phyloP scores from a whole-genome alignment of 2,113 vertebrate genomes.

The Balaeniceps rex region DNA sequence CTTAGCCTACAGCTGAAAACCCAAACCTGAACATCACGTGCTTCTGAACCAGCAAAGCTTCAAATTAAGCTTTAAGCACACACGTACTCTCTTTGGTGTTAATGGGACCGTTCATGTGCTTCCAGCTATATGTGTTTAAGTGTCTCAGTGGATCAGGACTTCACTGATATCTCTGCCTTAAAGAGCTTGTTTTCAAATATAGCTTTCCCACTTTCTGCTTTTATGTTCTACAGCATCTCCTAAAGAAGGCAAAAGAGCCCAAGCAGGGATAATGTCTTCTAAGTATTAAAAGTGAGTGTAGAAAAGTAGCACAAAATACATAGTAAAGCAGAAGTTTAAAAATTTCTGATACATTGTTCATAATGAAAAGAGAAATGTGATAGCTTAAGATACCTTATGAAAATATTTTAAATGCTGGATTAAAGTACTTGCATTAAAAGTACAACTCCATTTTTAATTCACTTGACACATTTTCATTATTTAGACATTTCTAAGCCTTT shows the following conservation, averaged over 20 bases:
- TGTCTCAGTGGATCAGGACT: background rate
- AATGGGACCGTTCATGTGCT: background rate
- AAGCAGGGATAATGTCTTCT: background rate
- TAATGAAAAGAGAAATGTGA: background rate
- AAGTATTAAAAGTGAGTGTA: background rate
- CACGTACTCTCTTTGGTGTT: background rate
- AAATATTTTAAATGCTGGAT: conserved; percentile 20
- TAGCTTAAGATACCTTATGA: background rate
- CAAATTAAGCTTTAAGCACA: background rate
- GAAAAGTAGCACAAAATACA: background rate
- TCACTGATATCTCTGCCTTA: background rate
- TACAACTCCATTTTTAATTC: conserved; percentile 41
- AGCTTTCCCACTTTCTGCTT: background rate
- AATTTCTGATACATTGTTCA: background rate
- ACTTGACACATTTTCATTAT: conserved; percentile 36
- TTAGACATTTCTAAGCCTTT: conserved; percentile 61
- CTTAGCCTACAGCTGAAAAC: background rate
- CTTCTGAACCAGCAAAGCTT: background rate
- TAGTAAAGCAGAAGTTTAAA: background rate
- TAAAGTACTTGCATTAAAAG: conserved; percentile 41
- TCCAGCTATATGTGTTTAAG: background rate
- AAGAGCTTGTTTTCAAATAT: background rate
- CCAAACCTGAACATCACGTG: background rate
- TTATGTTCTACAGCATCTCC: background rate
- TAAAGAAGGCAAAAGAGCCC: background rate